phyloP scores from a whole-genome alignment of 1,140 invertebrate species.

The Dendroctonus valens region DNA sequence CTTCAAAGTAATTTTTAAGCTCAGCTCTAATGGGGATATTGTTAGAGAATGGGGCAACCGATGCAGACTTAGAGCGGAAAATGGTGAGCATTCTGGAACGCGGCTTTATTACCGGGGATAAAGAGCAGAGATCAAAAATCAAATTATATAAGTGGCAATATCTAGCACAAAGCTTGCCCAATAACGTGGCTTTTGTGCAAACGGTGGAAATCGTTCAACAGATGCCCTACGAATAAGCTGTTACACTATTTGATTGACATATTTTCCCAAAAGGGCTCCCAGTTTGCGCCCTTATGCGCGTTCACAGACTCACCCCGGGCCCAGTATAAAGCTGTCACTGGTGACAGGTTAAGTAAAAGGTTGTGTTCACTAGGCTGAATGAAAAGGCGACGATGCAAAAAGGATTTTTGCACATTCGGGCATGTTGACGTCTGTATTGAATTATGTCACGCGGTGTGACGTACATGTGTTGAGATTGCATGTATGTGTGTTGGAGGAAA shows the following conservation, averaged over 20 bases:
- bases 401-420: constrained; percentile 26
- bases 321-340: constrained; percentile 24
- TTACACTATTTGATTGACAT: constrained; percentile 20
- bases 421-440: constrained; percentile 30
- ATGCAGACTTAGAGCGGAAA: too few species aligned
- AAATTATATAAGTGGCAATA: constrained; percentile 1
- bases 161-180: background rate
- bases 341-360: constrained; percentile 31
- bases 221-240: constrained; percentile 12
- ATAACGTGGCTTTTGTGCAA: background rate
- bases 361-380: constrained; percentile 23
- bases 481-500: constrained; percentile 12
- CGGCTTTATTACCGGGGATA: too few species aligned
- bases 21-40: too few species aligned
- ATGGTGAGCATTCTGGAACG: too few species aligned
- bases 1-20: too few species aligned
- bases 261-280: constrained; percentile 22
- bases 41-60: too few species aligned
- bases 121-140: background rate
- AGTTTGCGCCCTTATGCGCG: constrained; percentile 13
- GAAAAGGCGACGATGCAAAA: constrained; percentile 27
- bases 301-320: constrained; percentile 6
- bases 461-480: constrained; percentile 23
- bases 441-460: constrained; percentile 24
- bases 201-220: constrained; percentile 11